These are phyloP conservation scores for Dryas iulia DNA, from an alignment of 1,140 invertebrate genomes.

Conservation along the genomic window DNA sequence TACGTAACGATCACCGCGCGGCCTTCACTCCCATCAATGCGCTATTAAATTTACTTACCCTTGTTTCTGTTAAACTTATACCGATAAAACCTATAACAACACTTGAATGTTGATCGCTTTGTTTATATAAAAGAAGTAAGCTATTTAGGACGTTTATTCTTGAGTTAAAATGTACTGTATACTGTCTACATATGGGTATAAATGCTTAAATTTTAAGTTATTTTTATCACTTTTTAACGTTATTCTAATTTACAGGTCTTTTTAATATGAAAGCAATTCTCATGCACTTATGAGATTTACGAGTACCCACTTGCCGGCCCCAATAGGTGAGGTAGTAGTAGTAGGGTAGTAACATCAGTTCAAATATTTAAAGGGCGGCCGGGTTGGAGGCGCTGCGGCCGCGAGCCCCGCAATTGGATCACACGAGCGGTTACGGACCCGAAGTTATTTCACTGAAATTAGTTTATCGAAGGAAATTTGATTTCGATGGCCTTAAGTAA, in stretches of 20 bases:
- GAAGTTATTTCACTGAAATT: constrained; percentile 65
- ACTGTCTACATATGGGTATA: neutral
- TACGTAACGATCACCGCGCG: constrained; percentile 21
- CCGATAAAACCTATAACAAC: constrained; percentile 2
- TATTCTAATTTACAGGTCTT: neutral
- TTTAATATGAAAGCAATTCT: neutral
- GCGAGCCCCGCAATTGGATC: constrained; percentile 69
- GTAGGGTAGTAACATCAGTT: constrained; percentile 41
- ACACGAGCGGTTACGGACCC: constrained; percentile 61
- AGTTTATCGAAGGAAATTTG: constrained; percentile 67
- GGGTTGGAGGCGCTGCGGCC: constrained; percentile 57
- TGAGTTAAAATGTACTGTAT: neutral
- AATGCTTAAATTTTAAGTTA: no score
- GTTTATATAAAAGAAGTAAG: neutral
- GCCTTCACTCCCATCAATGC: constrained; percentile 16
- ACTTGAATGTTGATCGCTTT: neutral
- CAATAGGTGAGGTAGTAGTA: no score
- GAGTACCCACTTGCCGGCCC: constrained; percentile 28
- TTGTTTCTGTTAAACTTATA: constrained; percentile 27
- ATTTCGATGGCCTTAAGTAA: constrained; percentile 66
- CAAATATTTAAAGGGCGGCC: constrained; percentile 70
- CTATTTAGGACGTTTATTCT: neutral
- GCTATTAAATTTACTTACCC: constrained; percentile 28
- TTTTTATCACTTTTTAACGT: neutral
- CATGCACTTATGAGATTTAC: constrained; percentile 1